Evolutionary conservation across 2,888 invertebrate genomes (phyloP).

Genomic region (Lochmaea capreae): DNA sequence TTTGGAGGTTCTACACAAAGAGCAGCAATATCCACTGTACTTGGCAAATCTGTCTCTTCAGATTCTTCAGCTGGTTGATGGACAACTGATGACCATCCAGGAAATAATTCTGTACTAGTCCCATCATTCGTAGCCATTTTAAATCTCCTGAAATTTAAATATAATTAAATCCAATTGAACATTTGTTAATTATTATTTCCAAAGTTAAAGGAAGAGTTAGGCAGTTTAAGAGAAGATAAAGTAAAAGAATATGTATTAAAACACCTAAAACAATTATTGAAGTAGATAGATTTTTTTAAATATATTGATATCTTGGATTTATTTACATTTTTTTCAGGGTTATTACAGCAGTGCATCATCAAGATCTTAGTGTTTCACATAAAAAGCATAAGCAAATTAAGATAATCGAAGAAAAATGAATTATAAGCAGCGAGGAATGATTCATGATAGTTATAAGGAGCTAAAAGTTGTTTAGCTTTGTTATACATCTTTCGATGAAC

Average conservation of each 20-base stretch:
- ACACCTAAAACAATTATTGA: too few species aligned
- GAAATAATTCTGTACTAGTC: constrained; percentile 63
- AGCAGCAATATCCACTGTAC: constrained; percentile 76
- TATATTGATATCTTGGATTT: not conserved
- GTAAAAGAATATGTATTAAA: not conserved
- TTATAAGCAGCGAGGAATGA: not conserved
- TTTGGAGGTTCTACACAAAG: constrained; percentile 67
- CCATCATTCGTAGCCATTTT: constrained; percentile 65
- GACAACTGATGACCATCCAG: constrained; percentile 70
- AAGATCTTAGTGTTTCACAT: not conserved
- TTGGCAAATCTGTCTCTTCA: constrained; percentile 73
- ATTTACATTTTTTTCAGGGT: not conserved
- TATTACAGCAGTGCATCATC: not conserved
- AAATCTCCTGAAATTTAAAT: constrained; percentile 35
- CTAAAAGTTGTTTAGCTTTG: not conserved
- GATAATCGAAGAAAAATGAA: not conserved
- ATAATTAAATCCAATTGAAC: not conserved
- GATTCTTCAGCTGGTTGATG: constrained; percentile 72
- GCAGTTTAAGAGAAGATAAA: not conserved
- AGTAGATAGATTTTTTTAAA: too few species aligned
- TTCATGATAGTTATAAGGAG: not conserved
- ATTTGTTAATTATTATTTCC: not conserved
- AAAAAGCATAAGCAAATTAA: not conserved
- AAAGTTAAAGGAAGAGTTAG: not conserved
- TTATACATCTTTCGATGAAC: not conserved